phyloP scores from a whole-genome alignment of 2,797 vertebrate species.

The Denticeps clupeoides region DNA sequence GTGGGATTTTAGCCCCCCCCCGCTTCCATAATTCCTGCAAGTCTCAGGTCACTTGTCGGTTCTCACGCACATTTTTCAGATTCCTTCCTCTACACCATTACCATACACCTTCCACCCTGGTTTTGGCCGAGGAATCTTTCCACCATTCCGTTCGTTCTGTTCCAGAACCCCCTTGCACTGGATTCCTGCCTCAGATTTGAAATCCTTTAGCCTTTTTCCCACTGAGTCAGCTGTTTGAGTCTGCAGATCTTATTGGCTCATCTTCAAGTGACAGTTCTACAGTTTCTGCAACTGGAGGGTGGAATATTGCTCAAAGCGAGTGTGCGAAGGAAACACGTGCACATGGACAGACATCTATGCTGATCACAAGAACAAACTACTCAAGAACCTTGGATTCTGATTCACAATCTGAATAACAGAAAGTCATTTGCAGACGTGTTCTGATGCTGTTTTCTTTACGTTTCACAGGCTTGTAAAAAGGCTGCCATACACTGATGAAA shows the following conservation, averaged over 20 bases:
- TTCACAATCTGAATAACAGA: too few species aligned
- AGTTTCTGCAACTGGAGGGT: slow-evolving; percentile 16
- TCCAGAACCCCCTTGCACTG: slow-evolving; percentile 49
- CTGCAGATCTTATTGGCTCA: slow-evolving; percentile 12
- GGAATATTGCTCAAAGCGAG: too few species aligned
- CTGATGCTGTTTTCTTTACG: slow-evolving; percentile 46
- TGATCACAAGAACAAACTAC: too few species aligned
- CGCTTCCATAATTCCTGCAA: slow-evolving; percentile 68
- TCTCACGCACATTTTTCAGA: slow-evolving; percentile 73
- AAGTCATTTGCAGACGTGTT: too few species aligned
- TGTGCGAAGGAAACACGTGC: too few species aligned
- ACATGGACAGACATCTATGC: too few species aligned
- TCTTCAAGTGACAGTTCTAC: slow-evolving; percentile 17
- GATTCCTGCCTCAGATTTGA: slow-evolving; percentile 32
- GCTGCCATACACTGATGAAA: slow-evolving; percentile 70
- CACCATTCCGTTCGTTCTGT: slow-evolving; percentile 56
- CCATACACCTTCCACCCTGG: slow-evolving; percentile 71
- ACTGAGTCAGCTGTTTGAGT: slow-evolving; percentile 54
- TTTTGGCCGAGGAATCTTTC: slow-evolving; percentile 67
- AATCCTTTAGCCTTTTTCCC: slow-evolving; percentile 33
- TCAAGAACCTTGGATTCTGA: too few species aligned
- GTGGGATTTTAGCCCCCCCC: slow-evolving; percentile 72
- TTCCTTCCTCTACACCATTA: slow-evolving; percentile 68
- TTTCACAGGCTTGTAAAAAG: slow-evolving; percentile 69
- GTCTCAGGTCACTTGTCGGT: slow-evolving; percentile 67